Conservation (phyloP, 2,888 invertebrate genomes). For the Trypoxylon attenuatum region DNA sequence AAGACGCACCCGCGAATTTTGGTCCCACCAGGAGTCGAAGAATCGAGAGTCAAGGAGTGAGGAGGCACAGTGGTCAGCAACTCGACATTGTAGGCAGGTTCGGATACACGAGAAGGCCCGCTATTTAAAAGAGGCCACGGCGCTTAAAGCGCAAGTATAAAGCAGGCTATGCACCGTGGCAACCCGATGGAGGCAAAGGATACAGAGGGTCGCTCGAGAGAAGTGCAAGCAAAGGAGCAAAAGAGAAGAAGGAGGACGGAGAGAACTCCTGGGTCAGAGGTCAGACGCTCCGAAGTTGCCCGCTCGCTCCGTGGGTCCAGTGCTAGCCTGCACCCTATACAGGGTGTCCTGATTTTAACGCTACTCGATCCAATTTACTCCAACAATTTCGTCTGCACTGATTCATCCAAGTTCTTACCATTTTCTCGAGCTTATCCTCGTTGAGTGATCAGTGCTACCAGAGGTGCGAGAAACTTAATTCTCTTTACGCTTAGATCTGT, state of each 20-base stretch:
- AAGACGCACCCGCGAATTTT: not conserved
- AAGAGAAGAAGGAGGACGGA: conserved; percentile 60
- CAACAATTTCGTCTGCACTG: no score
- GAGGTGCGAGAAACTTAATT: no score
- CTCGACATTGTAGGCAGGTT: no score
- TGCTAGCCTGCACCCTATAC: conserved; percentile 51
- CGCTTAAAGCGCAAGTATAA: conserved; percentile 64
- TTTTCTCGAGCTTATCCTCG: no score
- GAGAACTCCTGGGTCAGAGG: conserved; percentile 68
- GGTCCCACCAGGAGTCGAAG: no score
- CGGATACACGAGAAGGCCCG: conserved; percentile 34
- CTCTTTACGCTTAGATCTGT: no score
- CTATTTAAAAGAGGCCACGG: conserved; percentile 67
- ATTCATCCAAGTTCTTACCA: no score
- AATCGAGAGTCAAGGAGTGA: no score
- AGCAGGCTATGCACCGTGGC: conserved; percentile 49
- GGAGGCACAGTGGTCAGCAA: not conserved
- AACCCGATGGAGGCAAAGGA: conserved; percentile 35
- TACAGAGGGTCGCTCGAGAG: conserved; percentile 24
- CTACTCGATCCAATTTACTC: not conserved
- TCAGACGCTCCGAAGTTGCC: conserved; percentile 69
- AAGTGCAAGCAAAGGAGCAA: conserved; percentile 39
- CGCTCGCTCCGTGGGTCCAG: conserved; percentile 64
- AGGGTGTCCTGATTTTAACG: conserved; percentile 38
- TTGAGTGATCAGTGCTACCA: no score